These are phyloP conservation scores for Eclectus roratus DNA, from an alignment of 2,113 vertebrate genomes.

Conservation along the genomic window DNA sequence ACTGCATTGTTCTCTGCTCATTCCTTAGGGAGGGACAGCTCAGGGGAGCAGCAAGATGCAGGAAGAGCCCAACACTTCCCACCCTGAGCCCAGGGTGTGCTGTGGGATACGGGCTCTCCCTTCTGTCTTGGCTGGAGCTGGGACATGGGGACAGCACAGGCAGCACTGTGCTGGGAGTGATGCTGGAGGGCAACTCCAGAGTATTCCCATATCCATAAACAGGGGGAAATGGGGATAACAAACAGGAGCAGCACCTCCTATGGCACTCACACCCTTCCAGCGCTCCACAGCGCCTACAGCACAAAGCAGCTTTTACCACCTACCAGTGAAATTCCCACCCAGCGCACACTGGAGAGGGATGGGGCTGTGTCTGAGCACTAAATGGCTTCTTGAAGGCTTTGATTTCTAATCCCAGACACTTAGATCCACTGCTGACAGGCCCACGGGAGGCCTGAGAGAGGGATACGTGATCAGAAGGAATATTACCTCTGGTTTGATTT, in stretches of 20 bases:
- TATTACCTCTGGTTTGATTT: not conserved
- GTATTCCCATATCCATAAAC: not conserved
- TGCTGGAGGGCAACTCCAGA: not conserved
- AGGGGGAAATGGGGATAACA: not conserved
- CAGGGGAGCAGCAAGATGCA: not conserved
- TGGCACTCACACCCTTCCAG: accelerated
- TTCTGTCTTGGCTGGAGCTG: not conserved
- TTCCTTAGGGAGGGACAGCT: not conserved
- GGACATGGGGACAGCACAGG: not conserved
- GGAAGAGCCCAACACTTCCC: not conserved
- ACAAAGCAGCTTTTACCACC: not conserved
- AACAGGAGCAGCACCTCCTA: not conserved
- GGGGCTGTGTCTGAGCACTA: not conserved
- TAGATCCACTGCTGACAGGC: not conserved
- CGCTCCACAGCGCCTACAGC: not conserved
- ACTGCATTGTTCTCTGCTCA: no score
- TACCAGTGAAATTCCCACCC: not conserved
- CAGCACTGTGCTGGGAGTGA: not conserved
- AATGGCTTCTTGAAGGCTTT: not conserved
- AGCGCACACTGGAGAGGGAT: not conserved
- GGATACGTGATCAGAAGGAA: not conserved
- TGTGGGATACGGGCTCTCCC: not conserved
- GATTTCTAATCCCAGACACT: not conserved
- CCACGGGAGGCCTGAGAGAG: not conserved
- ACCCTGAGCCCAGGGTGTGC: not conserved